These are phyloP conservation scores for Nasonia vitripennis DNA, from an alignment of 1,140 invertebrate genomes.

Conservation along the genomic window DNA sequence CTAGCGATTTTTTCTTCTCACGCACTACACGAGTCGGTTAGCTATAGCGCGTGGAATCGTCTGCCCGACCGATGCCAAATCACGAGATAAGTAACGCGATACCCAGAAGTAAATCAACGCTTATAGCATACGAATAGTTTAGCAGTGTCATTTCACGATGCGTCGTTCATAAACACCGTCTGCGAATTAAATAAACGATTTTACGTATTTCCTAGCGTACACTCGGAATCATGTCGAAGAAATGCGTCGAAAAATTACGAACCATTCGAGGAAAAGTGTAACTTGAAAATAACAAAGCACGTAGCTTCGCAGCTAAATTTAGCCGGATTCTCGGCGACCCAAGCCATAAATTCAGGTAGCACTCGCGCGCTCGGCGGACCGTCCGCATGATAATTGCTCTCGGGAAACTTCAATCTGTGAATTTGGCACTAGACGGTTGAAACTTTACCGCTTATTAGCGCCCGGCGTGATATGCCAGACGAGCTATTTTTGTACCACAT, in stretches of 20 bases:
- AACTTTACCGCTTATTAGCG: constrained; percentile 15
- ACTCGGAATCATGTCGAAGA: too few relatives aligned
- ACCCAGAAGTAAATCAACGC: neutral
- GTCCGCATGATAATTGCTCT: neutral
- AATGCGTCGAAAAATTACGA: too few relatives aligned
- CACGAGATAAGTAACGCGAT: neutral
- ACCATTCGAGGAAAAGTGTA: neutral
- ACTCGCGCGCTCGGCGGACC: neutral
- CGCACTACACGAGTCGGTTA: neutral
- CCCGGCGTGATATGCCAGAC: neutral
- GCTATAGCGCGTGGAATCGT: too few relatives aligned
- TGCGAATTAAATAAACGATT: neutral
- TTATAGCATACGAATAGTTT: neutral
- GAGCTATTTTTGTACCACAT: neutral
- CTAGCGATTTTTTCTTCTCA: constrained; percentile 16
- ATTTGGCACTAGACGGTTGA: neutral
- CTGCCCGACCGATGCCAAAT: neutral
- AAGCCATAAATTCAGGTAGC: neutral
- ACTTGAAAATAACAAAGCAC: neutral
- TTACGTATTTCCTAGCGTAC: too few relatives aligned
- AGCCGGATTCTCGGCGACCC: neutral
- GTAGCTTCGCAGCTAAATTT: neutral
- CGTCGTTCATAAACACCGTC: too few relatives aligned
- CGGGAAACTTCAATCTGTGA: constrained; percentile 11
- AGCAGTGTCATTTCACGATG: neutral